phyloP scores from a whole-genome alignment of 1,140 invertebrate species.

The Eupristina koningsbergeri region DNA sequence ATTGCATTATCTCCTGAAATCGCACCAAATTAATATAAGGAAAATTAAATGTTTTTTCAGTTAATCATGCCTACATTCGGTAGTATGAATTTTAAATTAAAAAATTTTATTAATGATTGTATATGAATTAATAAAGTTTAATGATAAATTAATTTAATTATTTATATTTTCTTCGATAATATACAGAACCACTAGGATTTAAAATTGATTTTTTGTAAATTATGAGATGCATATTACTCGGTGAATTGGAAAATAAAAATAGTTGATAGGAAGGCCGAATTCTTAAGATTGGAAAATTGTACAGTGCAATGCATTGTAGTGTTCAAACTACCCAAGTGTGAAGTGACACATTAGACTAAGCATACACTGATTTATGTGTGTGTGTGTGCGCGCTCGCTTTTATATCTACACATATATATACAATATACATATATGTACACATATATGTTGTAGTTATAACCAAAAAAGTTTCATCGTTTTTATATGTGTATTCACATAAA shows the following conservation, averaged over 20 bases:
- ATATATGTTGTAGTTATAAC: too few species aligned
- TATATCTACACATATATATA: too few species aligned
- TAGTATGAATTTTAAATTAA: neutral
- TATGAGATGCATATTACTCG: neutral
- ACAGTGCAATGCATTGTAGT: neutral
- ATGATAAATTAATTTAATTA: too few species aligned
- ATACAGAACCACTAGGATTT: neutral
- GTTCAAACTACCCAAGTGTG: neutral
- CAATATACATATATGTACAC: too few species aligned
- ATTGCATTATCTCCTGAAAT: neutral
- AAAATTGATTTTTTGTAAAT: neutral
- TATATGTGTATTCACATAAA: too few species aligned
- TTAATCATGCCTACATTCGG: neutral
- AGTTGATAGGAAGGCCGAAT: neutral
- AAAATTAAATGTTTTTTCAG: neutral
- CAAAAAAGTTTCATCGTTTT: too few species aligned
- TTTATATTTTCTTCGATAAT: too few species aligned
- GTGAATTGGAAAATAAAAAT: constrained; percentile 34
- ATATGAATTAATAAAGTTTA: neutral
- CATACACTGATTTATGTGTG: too few species aligned
- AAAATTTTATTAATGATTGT: neutral
- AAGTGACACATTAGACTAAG: too few species aligned
- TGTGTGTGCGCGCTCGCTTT: too few species aligned
- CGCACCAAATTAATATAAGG: neutral
- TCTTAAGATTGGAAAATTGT: neutral